Evolutionary conservation across 2,888 invertebrate species (phyloP).

Genomic region (Noctuana brunneofusca): DNA sequence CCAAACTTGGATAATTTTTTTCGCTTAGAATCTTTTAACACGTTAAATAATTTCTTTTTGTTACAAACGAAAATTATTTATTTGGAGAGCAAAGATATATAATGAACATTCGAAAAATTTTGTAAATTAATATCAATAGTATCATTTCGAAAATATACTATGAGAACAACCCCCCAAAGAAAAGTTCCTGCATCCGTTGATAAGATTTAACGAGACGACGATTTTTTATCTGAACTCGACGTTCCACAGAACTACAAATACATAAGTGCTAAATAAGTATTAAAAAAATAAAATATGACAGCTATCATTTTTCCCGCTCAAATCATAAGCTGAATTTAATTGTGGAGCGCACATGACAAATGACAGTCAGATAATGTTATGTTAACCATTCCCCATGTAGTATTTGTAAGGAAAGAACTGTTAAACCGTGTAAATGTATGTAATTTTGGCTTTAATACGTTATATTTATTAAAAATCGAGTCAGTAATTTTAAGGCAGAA

Average conservation of each 20-base stretch:
- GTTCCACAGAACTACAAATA: neutral
- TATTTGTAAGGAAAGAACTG: constrained; percentile 51
- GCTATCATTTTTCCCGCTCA: neutral
- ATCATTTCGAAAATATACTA: constrained; percentile 16
- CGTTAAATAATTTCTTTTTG: no score
- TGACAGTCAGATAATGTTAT: constrained; percentile 37
- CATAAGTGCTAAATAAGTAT: no score
- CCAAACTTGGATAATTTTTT: no score
- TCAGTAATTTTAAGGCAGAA: constrained; percentile 74
- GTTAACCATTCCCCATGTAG: constrained; percentile 70
- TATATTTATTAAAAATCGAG: constrained; percentile 73
- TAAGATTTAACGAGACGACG: no score
- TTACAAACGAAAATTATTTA: no score
- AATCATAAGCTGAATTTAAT: neutral
- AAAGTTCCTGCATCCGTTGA: constrained; percentile 27
- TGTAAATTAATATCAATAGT: neutral
- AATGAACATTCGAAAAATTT: no score
- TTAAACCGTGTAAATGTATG: constrained; percentile 48
- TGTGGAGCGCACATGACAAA: neutral
- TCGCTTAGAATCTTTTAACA: no score
- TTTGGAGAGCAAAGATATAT: no score
- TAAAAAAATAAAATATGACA: constrained; percentile 2
- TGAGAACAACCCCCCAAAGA: constrained; percentile 16
- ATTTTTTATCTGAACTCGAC: no score
- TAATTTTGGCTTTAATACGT: constrained; percentile 68